Base-by-base conservation (phyloP, 2,888 invertebrate genomes). In the Neoitamus cyanurus region DNA sequence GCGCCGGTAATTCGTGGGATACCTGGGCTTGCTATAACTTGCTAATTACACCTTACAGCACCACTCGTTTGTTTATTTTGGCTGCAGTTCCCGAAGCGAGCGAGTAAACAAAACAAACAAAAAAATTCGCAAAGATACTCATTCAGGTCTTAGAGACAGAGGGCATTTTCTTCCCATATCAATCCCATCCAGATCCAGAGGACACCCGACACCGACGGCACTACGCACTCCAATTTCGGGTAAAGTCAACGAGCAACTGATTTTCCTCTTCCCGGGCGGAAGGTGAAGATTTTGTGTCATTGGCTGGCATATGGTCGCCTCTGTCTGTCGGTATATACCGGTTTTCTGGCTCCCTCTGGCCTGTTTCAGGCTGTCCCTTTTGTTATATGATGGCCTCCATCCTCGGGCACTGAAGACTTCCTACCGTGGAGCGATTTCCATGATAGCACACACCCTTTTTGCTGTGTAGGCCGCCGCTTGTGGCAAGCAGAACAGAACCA, bases 161-260 rank as follows among this genome's bases (percentile, higher is more conserved):
- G 13, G 13, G n/a, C 70, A 28, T 42, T 75, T 42, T 75, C 25
- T 37, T 73, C 42, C 3, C 42, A 15, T n/a, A 15, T n/a, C 42
- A 42, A 42, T 13, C 42, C 42, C 58, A 20, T 15, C 58, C 58
- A 58, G 58, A 58, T 20, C 42, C 42, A 70, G 20, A 70, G n/a
- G 11, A 82, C 30, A 82, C 37, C 82, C 82, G 34, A 83, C 25
- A 83, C 20, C 83, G 83, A 34, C 83, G 83, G 83, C 72, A 73
- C 15, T 25, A 15, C 31, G 11, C 20, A 73, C 30, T 73, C 72
- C 36, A 58, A 75, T 20, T 73, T 28, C 73, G 83, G 36, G 34
- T 34, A 83, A 73, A 75, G 73, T 83, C 73, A 58, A 72, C 48
- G 72, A 83, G 73, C 73, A 83, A 83, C 83, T 83, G 73, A 83